Evolutionary conservation across 2,113 vertebrate species (phyloP).

Genomic region (Scartelaos histophorus): DNA sequence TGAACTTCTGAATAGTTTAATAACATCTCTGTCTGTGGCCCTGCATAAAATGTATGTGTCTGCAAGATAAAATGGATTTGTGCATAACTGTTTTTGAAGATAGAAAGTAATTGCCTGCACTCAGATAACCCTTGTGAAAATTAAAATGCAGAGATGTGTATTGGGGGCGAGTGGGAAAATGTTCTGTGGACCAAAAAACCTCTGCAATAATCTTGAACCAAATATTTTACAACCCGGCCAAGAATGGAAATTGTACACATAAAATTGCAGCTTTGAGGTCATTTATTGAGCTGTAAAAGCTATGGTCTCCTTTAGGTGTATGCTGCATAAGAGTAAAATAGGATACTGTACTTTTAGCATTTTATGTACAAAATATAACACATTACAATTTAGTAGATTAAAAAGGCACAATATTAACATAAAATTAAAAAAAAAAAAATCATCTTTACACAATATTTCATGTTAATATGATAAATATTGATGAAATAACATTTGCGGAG

Average conservation of each 20-base stretch:
- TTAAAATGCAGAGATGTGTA: slow-evolving; percentile 18
- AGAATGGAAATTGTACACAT: neutral
- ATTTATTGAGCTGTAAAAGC: neutral
- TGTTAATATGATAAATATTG: too few relatives aligned
- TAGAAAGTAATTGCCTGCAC: slow-evolving; percentile 50
- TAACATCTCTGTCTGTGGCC: slow-evolving; percentile 23
- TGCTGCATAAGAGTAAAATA: neutral
- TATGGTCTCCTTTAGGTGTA: neutral
- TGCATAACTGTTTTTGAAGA: slow-evolving; percentile 45
- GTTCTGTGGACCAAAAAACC: neutral
- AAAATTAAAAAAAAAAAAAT: neutral
- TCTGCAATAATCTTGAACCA: neutral
- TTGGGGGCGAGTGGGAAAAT: neutral
- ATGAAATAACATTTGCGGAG: too few relatives aligned
- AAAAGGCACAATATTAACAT: neutral
- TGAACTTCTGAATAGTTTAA: slow-evolving; percentile 35
- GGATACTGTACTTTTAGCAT: neutral
- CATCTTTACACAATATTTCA: neutral
- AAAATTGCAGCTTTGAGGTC: neutral
- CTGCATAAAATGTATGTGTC: slow-evolving; percentile 25
- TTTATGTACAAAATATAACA: neutral
- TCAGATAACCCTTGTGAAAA: slow-evolving; percentile 22
- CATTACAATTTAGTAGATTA: neutral
- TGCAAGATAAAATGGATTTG: slow-evolving; percentile 24
- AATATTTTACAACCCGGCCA: neutral